phyloP scores from a whole-genome alignment of 1,140 invertebrate species.

The Oedothorax gibbosus region DNA sequence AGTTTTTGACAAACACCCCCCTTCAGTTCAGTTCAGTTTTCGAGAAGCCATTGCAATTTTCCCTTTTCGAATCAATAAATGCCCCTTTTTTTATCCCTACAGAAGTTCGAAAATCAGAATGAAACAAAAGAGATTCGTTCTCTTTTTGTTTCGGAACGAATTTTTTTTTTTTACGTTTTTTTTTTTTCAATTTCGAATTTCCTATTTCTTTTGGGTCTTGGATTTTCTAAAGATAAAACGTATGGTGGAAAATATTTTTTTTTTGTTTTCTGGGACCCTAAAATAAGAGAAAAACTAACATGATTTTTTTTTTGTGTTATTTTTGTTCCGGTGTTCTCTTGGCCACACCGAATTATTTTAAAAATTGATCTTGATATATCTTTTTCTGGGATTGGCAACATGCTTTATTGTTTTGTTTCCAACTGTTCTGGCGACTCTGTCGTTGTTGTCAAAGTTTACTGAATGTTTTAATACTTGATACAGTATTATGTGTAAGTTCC shows the following conservation, averaged over 20 bases:
- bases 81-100: constrained; percentile 5
- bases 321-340: constrained; percentile 5
- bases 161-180: constrained; percentile 9
- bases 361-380: constrained; percentile 26
- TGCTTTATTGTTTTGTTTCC: background rate
- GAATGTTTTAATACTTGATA: background rate
- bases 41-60: constrained; percentile 33
- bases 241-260: constrained; percentile 4
- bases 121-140: constrained; percentile 42
- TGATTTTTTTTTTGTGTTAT: background rate
- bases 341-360: constrained; percentile 28
- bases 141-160: constrained; percentile 3
- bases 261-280: background rate
- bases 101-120: constrained; percentile 11
- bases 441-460: too few relatives aligned
- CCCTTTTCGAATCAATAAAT: constrained; percentile 48
- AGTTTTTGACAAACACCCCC: constrained; percentile 51
- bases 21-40: background rate
- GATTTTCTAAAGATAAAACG: constrained; percentile 40
- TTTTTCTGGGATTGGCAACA: background rate
- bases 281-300: constrained; percentile 18
- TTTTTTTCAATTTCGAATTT: background rate
- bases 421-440: background rate
- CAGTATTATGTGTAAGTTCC: background rate
- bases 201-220: background rate